A percentile compares a stretch with the other conserved stretches of the same genome.
These are phyloP conservation scores for Philopotamus ludificatus DNA, from an alignment of 1,140 invertebrate genomes.

Conservation along the genomic window DNA sequence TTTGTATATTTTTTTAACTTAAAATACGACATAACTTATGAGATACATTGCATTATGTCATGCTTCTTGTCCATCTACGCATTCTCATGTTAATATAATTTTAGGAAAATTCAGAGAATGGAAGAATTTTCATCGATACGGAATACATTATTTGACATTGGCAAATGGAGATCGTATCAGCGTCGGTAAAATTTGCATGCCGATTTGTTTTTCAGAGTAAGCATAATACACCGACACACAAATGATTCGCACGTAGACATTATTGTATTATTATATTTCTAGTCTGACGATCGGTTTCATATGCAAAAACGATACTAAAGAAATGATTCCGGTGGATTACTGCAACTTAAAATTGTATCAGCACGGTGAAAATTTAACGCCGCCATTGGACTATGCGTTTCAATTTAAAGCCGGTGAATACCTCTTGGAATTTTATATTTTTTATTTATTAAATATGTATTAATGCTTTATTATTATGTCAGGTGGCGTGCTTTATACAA, in stretches of 20 bases:
- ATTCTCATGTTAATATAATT: not conserved
- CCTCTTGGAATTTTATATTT: not conserved
- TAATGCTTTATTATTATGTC: slow-evolving; percentile 37
- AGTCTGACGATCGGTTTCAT: slow-evolving; percentile 69
- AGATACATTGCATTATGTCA: too few species aligned
- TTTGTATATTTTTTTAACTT: not conserved
- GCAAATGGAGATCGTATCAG: slow-evolving; percentile 66
- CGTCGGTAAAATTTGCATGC: slow-evolving; percentile 65
- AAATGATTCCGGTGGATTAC: slow-evolving; percentile 56
- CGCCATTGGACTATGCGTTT: slow-evolving; percentile 64
- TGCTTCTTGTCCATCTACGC: too few species aligned
- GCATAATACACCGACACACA: too few species aligned
- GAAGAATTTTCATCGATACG: slow-evolving; percentile 68
- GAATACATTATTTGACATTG: slow-evolving; percentile 64
- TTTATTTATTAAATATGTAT: not conserved
- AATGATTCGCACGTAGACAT: too few species aligned
- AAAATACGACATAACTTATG: too few species aligned
- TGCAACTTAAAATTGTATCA: slow-evolving; percentile 63
- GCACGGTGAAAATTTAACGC: slow-evolving; percentile 60
- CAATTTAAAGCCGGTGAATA: slow-evolving; percentile 59
- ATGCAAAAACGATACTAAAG: slow-evolving; percentile 57
- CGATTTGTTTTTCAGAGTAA: slow-evolving; percentile 60
- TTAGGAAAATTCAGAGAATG: slow-evolving; percentile 61
- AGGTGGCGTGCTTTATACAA: slow-evolving; percentile 53
- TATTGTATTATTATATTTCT: not conserved